Evolutionary conservation across 1,140 invertebrate genomes (phyloP).

Genomic region (Thaumetopoea pityocampa): DNA sequence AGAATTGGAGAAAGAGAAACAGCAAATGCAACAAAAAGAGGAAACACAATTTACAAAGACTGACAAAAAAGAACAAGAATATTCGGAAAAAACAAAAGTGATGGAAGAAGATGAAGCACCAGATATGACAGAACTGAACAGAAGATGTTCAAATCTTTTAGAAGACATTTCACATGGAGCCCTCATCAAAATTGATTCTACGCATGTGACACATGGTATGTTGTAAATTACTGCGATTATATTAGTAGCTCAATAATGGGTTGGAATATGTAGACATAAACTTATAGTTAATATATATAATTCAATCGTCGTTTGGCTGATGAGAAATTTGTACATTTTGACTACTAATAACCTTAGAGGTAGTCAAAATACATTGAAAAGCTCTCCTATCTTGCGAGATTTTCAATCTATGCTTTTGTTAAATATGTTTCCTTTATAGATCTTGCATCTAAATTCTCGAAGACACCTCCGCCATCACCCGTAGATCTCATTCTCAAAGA

Average conservation of each 20-base stretch:
- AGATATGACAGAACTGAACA: constrained; percentile 68
- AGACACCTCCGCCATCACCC: constrained; percentile 72
- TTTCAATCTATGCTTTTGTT: no score
- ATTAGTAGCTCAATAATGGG: no score
- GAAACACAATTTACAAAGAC: background rate
- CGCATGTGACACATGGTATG: constrained; percentile 68
- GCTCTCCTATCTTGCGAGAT: no score
- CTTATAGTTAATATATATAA: no score
- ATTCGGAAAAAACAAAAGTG: constrained; percentile 19
- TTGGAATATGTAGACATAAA: no score
- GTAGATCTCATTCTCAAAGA: constrained; percentile 68
- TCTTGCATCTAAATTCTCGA: constrained; percentile 68
- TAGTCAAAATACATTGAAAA: no score
- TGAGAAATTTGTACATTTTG: no score
- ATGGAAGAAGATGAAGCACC: constrained; percentile 49
- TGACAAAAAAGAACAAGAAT: constrained; percentile 14
- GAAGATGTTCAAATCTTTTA: constrained; percentile 71
- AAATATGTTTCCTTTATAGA: constrained; percentile 38
- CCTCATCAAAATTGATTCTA: constrained; percentile 70
- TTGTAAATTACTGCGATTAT: no score
- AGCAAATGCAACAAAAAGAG: background rate
- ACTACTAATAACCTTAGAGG: no score
- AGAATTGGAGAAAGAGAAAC: constrained; percentile 6
- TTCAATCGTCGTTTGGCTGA: no score
- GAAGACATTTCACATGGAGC: constrained; percentile 73